A percentile compares a stretch with the other conserved stretches of the same genome.
These are phyloP conservation scores for Drosophila tristis DNA, from an alignment of 1,140 invertebrate genomes.

Conservation along the genomic window DNA sequence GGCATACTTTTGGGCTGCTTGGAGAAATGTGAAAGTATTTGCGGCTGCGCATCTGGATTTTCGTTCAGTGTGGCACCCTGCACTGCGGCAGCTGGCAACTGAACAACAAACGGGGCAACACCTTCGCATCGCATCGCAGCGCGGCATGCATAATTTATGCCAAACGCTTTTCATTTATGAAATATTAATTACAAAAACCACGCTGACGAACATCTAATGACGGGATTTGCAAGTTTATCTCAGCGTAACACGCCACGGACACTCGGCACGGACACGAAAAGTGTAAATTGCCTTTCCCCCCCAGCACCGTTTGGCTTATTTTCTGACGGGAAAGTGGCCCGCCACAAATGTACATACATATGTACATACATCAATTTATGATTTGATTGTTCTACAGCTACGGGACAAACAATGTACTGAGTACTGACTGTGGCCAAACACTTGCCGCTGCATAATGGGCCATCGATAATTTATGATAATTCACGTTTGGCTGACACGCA, in stretches of 20 bases:
- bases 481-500: slow-evolving; percentile 62
- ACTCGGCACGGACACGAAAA: slow-evolving; percentile 27
- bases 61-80: slow-evolving; percentile 25
- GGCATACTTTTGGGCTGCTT: slow-evolving; percentile 53
- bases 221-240: slow-evolving; percentile 59
- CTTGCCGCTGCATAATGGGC: slow-evolving; percentile 60
- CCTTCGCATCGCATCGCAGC: neutral
- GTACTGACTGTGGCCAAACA: slow-evolving; percentile 22
- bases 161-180: slow-evolving; percentile 47
- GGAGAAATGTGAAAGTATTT: slow-evolving; percentile 12
- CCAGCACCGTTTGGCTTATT: slow-evolving; percentile 24
- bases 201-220: slow-evolving; percentile 41
- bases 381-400: slow-evolving; percentile 58
- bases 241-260: slow-evolving; percentile 25
- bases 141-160: slow-evolving; percentile 46
- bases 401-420: slow-evolving; percentile 23
- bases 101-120: slow-evolving; percentile 14
- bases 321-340: slow-evolving; percentile 55
- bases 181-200: slow-evolving; percentile 51
- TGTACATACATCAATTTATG: slow-evolving; percentile 29
- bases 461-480: slow-evolving; percentile 76
- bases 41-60: neutral
- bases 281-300: slow-evolving; percentile 11
- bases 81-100: neutral
- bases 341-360: slow-evolving; percentile 30